Evolutionary conservation across 2,113 vertebrate species (phyloP).

Genomic region (Lamprotornis superbus): DNA sequence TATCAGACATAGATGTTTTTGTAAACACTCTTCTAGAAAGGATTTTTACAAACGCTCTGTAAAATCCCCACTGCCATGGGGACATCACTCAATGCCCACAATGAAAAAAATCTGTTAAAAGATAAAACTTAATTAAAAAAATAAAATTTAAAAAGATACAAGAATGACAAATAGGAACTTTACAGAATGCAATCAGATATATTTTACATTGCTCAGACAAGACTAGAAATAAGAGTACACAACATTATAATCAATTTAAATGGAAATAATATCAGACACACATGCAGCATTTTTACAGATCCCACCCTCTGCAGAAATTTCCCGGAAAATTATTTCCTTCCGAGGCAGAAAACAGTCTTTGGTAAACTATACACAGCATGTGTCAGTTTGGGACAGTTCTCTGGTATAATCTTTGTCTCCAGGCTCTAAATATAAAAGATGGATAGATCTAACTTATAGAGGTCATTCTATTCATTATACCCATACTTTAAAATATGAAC

Average conservation of each 20-base stretch:
- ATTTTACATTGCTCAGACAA: background rate
- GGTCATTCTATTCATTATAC: background rate
- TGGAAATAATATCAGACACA: background rate
- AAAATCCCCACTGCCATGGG: background rate
- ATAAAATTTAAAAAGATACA: background rate
- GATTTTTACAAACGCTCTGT: background rate
- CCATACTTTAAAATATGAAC: background rate
- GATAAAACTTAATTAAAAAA: background rate
- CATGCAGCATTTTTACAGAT: background rate
- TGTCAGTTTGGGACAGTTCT: background rate
- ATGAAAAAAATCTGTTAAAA: background rate
- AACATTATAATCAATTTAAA: background rate
- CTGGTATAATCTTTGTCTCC: background rate
- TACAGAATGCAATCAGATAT: background rate
- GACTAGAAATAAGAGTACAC: background rate
- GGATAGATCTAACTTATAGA: background rate
- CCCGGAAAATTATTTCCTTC: background rate
- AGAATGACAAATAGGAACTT: background rate
- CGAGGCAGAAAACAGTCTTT: background rate
- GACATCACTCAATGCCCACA: background rate
- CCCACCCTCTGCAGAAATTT: background rate
- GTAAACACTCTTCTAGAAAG: background rate
- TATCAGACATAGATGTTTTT: background rate
- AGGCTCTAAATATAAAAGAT: background rate
- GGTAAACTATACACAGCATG: background rate